Conservation (phyloP, 1,140 invertebrate species). For the Hypothenemus hampei region DNA sequence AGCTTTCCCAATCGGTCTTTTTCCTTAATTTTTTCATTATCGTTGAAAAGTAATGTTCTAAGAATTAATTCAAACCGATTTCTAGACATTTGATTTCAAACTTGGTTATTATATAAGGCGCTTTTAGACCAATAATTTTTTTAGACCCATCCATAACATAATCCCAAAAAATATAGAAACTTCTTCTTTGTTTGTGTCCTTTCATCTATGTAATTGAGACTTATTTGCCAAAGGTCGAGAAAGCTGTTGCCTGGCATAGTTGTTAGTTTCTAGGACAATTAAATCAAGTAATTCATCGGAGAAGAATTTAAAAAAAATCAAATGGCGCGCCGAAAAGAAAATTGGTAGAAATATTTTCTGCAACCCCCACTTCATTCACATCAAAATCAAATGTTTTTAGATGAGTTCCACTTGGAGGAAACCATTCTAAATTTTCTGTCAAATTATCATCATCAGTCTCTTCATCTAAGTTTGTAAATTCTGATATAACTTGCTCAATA, state of each 20-base stretch:
- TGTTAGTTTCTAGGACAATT: neutral
- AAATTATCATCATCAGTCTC: too few relatives aligned
- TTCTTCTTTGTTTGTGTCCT: neutral
- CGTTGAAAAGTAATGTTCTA: neutral
- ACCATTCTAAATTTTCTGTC: neutral
- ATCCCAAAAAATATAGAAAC: constrained; percentile 3
- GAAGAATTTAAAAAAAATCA: neutral
- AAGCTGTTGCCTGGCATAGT: neutral
- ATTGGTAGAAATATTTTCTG: neutral
- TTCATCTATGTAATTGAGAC: neutral
- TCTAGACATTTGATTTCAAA: neutral
- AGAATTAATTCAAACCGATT: constrained; percentile 3
- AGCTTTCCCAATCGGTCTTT: neutral
- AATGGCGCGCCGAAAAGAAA: neutral
- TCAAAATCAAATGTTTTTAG: neutral
- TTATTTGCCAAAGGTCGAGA: neutral
- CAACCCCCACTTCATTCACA: neutral
- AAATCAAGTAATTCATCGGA: neutral
- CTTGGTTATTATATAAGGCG: neutral
- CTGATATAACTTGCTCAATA: too few relatives aligned
- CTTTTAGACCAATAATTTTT: neutral
- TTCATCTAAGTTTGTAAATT: too few relatives aligned
- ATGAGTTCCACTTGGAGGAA: neutral
- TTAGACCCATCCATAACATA: constrained; percentile 3
- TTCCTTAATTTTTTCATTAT: constrained; percentile 1